Percentiles rank a stretch among this genome's conserved stretches.
Conservation (phyloP, 2,888 invertebrate genomes). For the Synergus japonicus region DNA sequence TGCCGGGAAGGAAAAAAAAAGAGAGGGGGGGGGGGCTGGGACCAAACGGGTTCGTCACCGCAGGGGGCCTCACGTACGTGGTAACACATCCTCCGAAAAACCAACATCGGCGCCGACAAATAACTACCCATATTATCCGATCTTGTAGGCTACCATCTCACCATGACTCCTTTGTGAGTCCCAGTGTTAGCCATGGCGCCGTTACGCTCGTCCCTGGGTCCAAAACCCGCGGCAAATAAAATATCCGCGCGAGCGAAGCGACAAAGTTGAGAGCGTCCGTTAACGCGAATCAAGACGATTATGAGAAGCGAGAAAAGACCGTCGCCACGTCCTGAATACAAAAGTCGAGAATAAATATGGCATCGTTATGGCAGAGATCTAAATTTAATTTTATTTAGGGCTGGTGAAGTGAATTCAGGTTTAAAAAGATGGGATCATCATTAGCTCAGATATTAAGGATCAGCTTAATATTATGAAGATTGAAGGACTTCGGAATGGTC, state of each 20-base stretch:
- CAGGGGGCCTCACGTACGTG: conserved; percentile 72
- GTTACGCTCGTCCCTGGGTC: conserved; percentile 49
- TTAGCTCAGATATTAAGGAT: conserved; percentile 16
- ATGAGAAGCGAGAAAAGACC: conserved; percentile 29
- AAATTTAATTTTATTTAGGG: conserved; percentile 28
- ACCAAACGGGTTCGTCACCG: conserved; percentile 71
- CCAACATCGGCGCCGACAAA: conserved; percentile 77
- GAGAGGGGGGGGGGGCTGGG: conserved; percentile 48
- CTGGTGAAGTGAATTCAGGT: conserved; percentile 17
- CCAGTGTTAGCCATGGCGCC: conserved; percentile 66
- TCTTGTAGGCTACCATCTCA: conserved; percentile 76
- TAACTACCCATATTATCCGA: conserved; percentile 76
- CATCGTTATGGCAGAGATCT: conserved; percentile 24
- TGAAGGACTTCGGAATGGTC: neutral
- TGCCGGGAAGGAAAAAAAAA: conserved; percentile 28
- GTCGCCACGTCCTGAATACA: conserved; percentile 24
- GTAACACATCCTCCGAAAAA: conserved; percentile 68
- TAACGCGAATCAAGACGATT: conserved; percentile 36
- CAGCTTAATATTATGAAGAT: neutral
- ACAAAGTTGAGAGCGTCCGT: conserved; percentile 14
- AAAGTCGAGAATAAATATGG: conserved; percentile 38
- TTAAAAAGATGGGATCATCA: conserved; percentile 27
- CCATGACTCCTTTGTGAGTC: conserved; percentile 72
- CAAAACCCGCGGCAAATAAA: conserved; percentile 53
- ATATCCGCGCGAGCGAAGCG: conserved; percentile 36